phyloP scores from a whole-genome alignment of 2,888 invertebrate species.

The Cryptosula pallasiana region DNA sequence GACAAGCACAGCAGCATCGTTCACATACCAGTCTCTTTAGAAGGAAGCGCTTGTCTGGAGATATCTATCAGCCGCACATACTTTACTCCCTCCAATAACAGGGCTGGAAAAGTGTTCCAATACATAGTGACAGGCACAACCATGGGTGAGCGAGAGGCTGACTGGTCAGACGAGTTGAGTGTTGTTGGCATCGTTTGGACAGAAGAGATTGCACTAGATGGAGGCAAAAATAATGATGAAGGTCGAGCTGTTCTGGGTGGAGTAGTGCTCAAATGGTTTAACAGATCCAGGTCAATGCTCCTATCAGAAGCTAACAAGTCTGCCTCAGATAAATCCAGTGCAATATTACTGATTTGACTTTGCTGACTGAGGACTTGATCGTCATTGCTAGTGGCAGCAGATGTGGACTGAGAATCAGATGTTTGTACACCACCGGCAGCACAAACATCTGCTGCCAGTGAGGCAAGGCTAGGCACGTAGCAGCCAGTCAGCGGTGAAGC shows the following conservation, averaged over 20 bases:
- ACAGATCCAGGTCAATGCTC: slow-evolving; percentile 1
- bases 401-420: background rate
- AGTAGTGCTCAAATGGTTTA: background rate
- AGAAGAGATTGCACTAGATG: too few relatives aligned
- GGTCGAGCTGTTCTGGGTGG: background rate
- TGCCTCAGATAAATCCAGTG: slow-evolving; percentile 1
- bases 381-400: background rate
- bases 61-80: slow-evolving; percentile 51
- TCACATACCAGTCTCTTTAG: slow-evolving; percentile 45
- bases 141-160: background rate
- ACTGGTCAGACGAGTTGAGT: background rate
- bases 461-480: background rate
- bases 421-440: background rate
- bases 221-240: background rate
- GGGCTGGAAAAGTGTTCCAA: slow-evolving; percentile 52
- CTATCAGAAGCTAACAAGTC: slow-evolving; percentile 4
- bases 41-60: slow-evolving; percentile 52
- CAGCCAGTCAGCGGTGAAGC: background rate
- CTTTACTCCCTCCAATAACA: slow-evolving; percentile 45
- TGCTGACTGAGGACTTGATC: background rate
- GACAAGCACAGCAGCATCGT: too few relatives aligned
- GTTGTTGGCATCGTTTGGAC: background rate
- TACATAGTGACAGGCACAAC: slow-evolving; percentile 47
- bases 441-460: background rate
- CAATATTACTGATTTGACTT: slow-evolving; percentile 5